Conservation (phyloP, 2,888 invertebrate genomes). For the Callyntrura sp. region DNA sequence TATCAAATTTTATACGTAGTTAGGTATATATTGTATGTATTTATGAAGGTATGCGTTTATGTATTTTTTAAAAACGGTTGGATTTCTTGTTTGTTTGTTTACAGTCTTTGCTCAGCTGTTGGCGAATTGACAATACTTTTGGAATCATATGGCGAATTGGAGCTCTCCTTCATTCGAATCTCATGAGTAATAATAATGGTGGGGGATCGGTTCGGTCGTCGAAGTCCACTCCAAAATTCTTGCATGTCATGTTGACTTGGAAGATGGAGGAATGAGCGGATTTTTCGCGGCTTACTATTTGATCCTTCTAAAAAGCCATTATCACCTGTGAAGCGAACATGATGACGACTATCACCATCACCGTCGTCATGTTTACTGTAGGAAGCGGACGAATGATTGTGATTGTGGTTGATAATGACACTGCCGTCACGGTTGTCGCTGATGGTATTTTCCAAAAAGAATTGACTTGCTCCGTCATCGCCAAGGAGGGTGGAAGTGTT, state of each 20-base stretch:
- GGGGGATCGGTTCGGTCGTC: slow-evolving; percentile 83
- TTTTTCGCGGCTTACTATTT: slow-evolving; percentile 74
- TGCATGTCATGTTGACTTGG: slow-evolving; percentile 83
- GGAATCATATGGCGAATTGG: slow-evolving; percentile 74
- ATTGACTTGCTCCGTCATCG: slow-evolving; percentile 50
- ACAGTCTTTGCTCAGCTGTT: slow-evolving; percentile 82
- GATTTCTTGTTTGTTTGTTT: slow-evolving; percentile 18
- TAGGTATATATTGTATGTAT: not conserved
- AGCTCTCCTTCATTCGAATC: slow-evolving; percentile 81
- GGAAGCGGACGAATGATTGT: slow-evolving; percentile 1
- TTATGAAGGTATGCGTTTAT: not conserved
- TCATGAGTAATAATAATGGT: slow-evolving; percentile 84
- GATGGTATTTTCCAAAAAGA: slow-evolving; percentile 53
- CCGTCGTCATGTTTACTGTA: slow-evolving; percentile 50
- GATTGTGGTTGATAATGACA: too few relatives aligned
- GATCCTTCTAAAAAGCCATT: slow-evolving; percentile 9
- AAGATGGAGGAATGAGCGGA: slow-evolving; percentile 83
- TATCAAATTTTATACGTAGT: not conserved
- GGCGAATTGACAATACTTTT: slow-evolving; percentile 75
- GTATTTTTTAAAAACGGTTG: not conserved
- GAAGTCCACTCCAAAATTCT: slow-evolving; percentile 83
- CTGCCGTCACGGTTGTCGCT: too few relatives aligned
- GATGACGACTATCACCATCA: slow-evolving; percentile 17
- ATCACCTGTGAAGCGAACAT: slow-evolving; percentile 1
- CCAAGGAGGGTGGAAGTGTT: slow-evolving; percentile 39